Base-by-base conservation (phyloP, 2,888 invertebrate species). In the Amiota mariae region DNA sequence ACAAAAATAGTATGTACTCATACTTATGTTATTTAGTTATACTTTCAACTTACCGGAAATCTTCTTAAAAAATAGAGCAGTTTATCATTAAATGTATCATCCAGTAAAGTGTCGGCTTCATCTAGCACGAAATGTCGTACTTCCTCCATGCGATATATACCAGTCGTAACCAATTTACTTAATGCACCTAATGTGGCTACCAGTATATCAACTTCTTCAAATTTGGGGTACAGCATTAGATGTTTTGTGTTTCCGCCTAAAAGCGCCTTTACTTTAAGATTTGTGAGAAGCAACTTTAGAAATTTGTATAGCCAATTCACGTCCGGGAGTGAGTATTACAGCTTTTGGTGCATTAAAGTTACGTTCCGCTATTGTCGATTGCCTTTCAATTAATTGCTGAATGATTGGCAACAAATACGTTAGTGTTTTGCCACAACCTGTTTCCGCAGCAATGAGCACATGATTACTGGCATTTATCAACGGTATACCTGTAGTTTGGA, bases 351-450 rank as follows among this genome's bases (percentile, higher is more conserved):
- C 91, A 82, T 97, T 97, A 12, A 92, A 90, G 48, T 90, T 88
- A 72, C 92, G 91, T 0, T 85, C 92, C 0, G 48, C 47, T 78
- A 20, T 48, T 8, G 0, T 0, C 1, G 68, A 66, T 48, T 83
- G 82, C 0, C 78, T 75, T 51, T 87, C 78, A 0, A 93, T 81
- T 70, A 97, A 91, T 82, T 94, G 93, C 80, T 96, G 93, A 71
- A 98, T 89, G 64, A 97, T 91, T 0, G 98, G 98, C 72, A 97
- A 81, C 72, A 98, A 91, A 89, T 96, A 98, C 0, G 97, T 94
- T 54, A 97, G 90, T 0, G 98, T 98, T 91, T 98, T 98, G 1
- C 98, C 98, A 90, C 97, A 97, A 0, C 98, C 98, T 0, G 97
- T 97, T 91, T 98, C 98, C 0, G 98, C 97, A 1, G 97, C 95